Percentiles rank a stretch among this genome's conserved stretches.
Conservation (phyloP, 2,888 invertebrate genomes). For the Entomobrya proxima region DNA sequence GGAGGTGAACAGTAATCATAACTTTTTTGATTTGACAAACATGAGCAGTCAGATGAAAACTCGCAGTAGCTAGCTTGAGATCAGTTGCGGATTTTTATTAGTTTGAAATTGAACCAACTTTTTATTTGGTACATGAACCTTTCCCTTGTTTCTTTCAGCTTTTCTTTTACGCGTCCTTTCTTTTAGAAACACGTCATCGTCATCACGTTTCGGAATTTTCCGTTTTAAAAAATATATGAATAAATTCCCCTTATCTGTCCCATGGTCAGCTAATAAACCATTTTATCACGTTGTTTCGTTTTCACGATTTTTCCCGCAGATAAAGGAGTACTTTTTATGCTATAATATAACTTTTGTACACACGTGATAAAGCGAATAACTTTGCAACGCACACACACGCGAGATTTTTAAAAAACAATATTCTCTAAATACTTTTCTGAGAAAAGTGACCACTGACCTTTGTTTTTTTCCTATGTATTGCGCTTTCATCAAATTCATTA, state of each 20-base stretch:
- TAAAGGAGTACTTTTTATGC: not conserved
- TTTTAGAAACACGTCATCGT: slow-evolving; percentile 40
- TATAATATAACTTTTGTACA: not conserved
- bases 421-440: too few relatives aligned
- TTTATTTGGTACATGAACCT: too few relatives aligned
- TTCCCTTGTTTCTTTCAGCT: too few relatives aligned
- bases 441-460: too few relatives aligned
- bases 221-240: not conserved
- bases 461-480: too few relatives aligned
- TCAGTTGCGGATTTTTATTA: not conserved
- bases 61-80: too few relatives aligned
- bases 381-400: not conserved
- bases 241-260: slow-evolving; percentile 49
- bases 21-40: slow-evolving; percentile 17
- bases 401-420: too few relatives aligned
- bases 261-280: slow-evolving; percentile 35
- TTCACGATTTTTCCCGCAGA: slow-evolving; percentile 43
- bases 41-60: not conserved
- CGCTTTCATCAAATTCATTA: too few relatives aligned
- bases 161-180: too few relatives aligned
- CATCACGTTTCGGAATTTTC: slow-evolving; percentile 43
- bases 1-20: slow-evolving; percentile 24
- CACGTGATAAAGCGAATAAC: slow-evolving; percentile 4
- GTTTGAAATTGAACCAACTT: not conserved
- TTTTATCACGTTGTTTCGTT: slow-evolving; percentile 9